Conservation (phyloP, 1,140 invertebrate species). For the Aphis craccivora region DNA sequence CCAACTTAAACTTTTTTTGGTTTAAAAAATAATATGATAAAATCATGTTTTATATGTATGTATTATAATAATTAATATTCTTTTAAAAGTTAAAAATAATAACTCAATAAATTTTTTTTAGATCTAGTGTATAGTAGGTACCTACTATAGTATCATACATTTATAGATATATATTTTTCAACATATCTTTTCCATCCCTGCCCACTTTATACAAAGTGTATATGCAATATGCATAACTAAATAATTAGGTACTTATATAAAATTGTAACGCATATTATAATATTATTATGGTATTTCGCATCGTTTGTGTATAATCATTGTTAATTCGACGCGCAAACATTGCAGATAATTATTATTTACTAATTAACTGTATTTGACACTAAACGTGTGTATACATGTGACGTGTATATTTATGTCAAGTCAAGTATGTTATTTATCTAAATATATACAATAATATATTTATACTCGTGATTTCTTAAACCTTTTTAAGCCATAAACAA, state of each 20-base stretch:
- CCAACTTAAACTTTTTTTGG: too few relatives aligned
- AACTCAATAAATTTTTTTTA: background rate
- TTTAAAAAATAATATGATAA: background rate
- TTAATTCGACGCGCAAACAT: too few relatives aligned
- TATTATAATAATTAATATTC: too few relatives aligned
- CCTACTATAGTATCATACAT: background rate
- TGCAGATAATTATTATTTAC: background rate
- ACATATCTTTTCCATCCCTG: background rate
- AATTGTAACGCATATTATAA: background rate
- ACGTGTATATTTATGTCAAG: background rate
- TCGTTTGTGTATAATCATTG: background rate
- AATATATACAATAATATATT: slow-evolving; percentile 14
- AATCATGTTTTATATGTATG: background rate
- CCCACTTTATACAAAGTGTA: background rate
- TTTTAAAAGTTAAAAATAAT: background rate
- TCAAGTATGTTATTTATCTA: background rate
- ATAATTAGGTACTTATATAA: background rate
- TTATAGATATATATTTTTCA: background rate
- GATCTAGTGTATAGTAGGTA: too few relatives aligned
- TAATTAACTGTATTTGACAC: background rate
- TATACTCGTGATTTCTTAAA: background rate
- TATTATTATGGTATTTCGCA: background rate
- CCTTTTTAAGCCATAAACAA: background rate
- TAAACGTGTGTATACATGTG: slow-evolving; percentile 5
- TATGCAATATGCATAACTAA: too few relatives aligned